Evolutionary conservation across 2,113 vertebrate genomes (phyloP).

Genomic region (Pagrus major): DNA sequence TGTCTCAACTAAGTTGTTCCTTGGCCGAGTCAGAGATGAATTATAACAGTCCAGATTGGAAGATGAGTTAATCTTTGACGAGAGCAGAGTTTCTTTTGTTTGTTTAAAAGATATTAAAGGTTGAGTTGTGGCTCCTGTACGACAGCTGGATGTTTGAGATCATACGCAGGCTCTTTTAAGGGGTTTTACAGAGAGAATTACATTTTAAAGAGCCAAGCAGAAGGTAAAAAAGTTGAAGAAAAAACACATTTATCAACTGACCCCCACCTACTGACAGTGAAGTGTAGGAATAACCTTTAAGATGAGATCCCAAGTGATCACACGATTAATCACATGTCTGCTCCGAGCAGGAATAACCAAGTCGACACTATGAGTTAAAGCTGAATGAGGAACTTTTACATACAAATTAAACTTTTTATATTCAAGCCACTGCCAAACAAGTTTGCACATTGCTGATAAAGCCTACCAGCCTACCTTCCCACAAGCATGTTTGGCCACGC

Average conservation of each 20-base stretch:
- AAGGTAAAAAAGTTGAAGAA: not conserved
- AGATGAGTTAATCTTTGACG: not conserved
- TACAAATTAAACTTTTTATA: too few species aligned
- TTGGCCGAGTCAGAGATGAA: not conserved
- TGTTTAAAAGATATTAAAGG: not conserved
- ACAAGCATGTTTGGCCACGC: too few species aligned
- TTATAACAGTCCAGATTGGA: not conserved
- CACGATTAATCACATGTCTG: constrained; percentile 1
- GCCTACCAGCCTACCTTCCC: too few species aligned
- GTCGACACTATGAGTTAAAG: not conserved
- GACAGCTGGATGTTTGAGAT: not conserved
- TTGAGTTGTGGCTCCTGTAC: not conserved
- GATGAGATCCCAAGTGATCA: not conserved
- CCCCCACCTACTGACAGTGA: not conserved
- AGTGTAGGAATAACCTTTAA: not conserved
- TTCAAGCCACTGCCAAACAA: too few species aligned
- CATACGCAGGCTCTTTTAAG: not conserved
- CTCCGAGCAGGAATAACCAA: not conserved
- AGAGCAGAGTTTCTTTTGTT: not conserved
- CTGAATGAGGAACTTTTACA: too few species aligned
- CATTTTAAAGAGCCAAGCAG: not conserved
- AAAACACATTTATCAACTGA: not conserved
- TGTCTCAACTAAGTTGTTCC: not conserved
- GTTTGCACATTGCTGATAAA: too few species aligned
- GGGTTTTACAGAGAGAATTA: not conserved